Base-by-base conservation (phyloP, 2,113 vertebrate species). In the Dasypus novemcinctus region DNA sequence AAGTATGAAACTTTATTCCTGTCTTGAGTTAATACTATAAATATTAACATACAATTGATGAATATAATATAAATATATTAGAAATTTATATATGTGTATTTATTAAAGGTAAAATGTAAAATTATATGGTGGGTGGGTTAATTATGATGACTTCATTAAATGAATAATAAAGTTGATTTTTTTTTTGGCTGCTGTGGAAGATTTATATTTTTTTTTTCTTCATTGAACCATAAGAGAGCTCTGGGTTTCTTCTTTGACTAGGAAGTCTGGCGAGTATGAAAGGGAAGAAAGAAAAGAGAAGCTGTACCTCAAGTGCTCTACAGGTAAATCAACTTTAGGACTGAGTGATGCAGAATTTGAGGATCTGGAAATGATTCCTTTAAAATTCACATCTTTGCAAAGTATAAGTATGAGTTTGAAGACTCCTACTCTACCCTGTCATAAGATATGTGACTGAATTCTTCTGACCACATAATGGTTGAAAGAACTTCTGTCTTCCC, bases 51-150 rank as follows among this genome's bases (percentile, higher is more conserved):
- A 64, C 2, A 38, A 43, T 91, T 93, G 25, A 72, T 88, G 71
- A 91, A 89, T 89, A 74, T 7, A 89, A 78, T 90, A 59, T 89
- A 83, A 82, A 82, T 14, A 63, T 78, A 52, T 36, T 74, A 68
- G 4, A 92, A 15, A n/a, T 52, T 80, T 96, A 89, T 27, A 14
- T 27, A 66, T 68, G 43, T 29, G 43, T 29, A 75, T 80, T 54
- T 88, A 71, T 63, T 90, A 76, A 87, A 91, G 78, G 64, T 74
- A 96, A 95, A 94, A 94, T 93, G 49, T 87, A 76, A 91, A 87
- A 84, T 84, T 80, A 21, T 41, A 36, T 57, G 38, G 63, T 92
- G 78, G 14, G 33, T 80, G 54, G 21, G 5, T 69, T 93, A 68
- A 71, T 59, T 61, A 49, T 10, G 21, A 69, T 74, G 25, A 2